These are phyloP conservation scores for Amblyteles armatorius DNA, from an alignment of 2,888 invertebrate species.

Conservation along the genomic window DNA sequence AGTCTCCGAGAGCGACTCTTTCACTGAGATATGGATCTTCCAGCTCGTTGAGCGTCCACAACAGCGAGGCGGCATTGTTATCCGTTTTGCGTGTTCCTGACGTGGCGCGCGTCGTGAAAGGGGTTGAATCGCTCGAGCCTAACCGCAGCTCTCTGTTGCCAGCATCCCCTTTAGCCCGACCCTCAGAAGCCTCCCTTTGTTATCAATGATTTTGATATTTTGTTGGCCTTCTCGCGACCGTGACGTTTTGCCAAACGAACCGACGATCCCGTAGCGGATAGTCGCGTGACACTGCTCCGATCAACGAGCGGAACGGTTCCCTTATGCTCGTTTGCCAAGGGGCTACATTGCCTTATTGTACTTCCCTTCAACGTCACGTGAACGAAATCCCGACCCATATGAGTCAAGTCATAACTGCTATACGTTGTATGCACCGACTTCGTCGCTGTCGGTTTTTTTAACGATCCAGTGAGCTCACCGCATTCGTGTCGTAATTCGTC, in stretches of 20 bases:
- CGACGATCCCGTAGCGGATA: slow-evolving; percentile 66
- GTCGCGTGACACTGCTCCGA: slow-evolving; percentile 59
- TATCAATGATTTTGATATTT: slow-evolving; percentile 74
- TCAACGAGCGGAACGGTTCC: slow-evolving; percentile 58
- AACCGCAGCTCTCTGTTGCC: slow-evolving; percentile 71
- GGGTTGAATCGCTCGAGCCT: slow-evolving; percentile 76
- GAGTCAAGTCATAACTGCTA: not conserved
- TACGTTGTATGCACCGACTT: not conserved
- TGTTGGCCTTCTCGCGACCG: slow-evolving; percentile 68
- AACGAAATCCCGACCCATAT: slow-evolving; percentile 22
- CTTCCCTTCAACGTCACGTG: slow-evolving; percentile 21
- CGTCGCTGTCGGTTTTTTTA: not conserved
- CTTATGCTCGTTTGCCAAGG: slow-evolving; percentile 36
- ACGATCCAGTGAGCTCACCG: not conserved
- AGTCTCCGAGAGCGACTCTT: slow-evolving; percentile 76
- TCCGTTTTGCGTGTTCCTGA: slow-evolving; percentile 53
- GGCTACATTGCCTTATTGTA: slow-evolving; percentile 29
- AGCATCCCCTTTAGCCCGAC: slow-evolving; percentile 49
- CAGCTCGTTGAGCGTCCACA: slow-evolving; percentile 81
- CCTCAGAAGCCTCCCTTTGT: slow-evolving; percentile 62
- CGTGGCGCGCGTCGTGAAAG: slow-evolving; percentile 74
- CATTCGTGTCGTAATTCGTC: not conserved
- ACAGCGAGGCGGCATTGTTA: slow-evolving; percentile 71
- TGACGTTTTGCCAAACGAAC: slow-evolving; percentile 73
- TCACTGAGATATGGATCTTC: slow-evolving; percentile 82